Percentiles rank a stretch among this genome's conserved stretches.
Conservation (phyloP, 2,113 vertebrate species). For the Bos javanicus region DNA sequence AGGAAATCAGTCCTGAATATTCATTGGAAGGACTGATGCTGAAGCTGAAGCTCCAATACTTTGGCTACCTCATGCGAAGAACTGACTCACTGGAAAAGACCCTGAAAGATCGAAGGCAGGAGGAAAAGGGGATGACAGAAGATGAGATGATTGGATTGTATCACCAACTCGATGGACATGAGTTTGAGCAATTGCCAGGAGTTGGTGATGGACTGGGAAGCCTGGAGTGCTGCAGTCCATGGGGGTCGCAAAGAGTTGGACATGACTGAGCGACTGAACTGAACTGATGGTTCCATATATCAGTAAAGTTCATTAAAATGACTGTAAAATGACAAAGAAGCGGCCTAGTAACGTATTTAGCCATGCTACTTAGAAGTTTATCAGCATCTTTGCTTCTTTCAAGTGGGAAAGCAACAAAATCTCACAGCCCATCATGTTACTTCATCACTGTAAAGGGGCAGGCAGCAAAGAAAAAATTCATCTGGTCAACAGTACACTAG, state of each 20-base stretch:
- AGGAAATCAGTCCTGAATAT: neutral
- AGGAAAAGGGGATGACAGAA: neutral
- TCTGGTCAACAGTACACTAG: no score
- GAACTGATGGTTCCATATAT: neutral
- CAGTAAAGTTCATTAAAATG: neutral
- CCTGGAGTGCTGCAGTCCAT: neutral
- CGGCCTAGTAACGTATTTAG: neutral
- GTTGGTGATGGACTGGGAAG: neutral
- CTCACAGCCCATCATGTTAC: fast-evolving
- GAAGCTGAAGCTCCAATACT: neutral
- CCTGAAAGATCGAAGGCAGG: neutral
- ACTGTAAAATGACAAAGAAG: neutral
- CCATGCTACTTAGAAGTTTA: neutral
- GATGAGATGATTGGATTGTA: neutral
- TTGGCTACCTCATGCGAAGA: neutral
- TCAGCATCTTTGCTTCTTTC: neutral
- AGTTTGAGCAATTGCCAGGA: neutral
- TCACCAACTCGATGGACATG: fast-evolving
- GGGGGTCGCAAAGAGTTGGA: fast-evolving
- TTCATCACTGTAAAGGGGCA: neutral
- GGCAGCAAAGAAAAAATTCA: neutral
- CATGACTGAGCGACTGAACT: neutral
- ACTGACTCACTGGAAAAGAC: neutral
- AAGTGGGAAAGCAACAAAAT: neutral
- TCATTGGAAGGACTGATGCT: neutral